Evolutionary conservation across 2,888 invertebrate species (phyloP).

Genomic region (Molorchus minor): DNA sequence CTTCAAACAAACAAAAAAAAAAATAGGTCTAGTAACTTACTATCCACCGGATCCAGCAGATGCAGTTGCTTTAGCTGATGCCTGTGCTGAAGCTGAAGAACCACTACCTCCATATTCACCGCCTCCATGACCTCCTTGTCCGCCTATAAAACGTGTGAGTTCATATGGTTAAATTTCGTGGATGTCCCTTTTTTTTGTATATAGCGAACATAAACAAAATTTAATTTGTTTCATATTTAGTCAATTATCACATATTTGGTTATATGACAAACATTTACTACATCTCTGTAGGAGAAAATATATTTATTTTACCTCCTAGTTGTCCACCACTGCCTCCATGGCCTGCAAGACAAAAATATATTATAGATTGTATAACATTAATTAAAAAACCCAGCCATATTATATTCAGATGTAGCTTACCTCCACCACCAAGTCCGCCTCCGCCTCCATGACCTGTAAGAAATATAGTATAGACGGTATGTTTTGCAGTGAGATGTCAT

Average conservation of each 20-base stretch:
- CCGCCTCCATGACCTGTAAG: conserved; percentile 2
- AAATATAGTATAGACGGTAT: background rate
- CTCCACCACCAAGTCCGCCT: conserved; percentile 4
- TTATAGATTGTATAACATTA: background rate
- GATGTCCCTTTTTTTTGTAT: too few relatives aligned
- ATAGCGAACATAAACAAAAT: too few relatives aligned
- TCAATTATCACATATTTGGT: too few relatives aligned
- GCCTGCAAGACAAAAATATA: background rate
- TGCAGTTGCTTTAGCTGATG: background rate
- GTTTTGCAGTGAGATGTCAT: background rate
- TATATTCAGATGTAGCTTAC: background rate
- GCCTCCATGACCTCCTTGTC: conserved; percentile 11
- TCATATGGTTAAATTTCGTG: too few relatives aligned
- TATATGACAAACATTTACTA: too few relatives aligned
- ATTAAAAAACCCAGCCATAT: background rate
- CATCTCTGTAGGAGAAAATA: too few relatives aligned
- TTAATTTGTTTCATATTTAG: too few relatives aligned
- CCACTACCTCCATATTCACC: background rate
- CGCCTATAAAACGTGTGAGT: too few relatives aligned
- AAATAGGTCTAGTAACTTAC: conserved; percentile 15
- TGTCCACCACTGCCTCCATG: conserved; percentile 11
- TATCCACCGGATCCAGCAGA: conserved; percentile 17
- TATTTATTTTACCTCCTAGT: conserved; percentile 7
- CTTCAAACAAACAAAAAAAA: background rate
- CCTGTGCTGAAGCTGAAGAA: conserved; percentile 9